Evolutionary conservation across 1,140 invertebrate species (phyloP).

Genomic region (Globodera ellingtonae): DNA sequence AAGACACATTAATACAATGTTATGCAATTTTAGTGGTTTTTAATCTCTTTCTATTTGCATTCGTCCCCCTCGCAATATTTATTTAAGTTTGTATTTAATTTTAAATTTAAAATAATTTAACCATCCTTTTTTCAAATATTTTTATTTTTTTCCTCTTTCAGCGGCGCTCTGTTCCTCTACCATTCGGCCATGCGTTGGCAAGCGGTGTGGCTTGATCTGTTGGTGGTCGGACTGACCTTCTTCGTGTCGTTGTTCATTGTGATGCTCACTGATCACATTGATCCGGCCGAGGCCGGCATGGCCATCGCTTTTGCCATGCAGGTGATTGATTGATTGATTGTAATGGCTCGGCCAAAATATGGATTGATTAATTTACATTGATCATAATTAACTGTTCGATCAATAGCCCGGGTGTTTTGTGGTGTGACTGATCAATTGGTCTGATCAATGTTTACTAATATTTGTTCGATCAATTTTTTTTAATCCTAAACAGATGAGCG

Average conservation of each 20-base stretch:
- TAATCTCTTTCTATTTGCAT: no score
- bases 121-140: background rate
- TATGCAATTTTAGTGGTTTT: no score
- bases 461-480: conserved; percentile 22
- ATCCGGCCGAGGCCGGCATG: conserved; percentile 73
- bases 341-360: no score
- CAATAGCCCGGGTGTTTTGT: no score
- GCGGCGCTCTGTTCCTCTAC: conserved; percentile 68
- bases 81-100: no score
- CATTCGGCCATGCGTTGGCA: conserved; percentile 74
- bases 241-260: conserved; percentile 71
- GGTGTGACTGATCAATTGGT: no score
- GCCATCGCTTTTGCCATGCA: conserved; percentile 72
- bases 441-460: conserved; percentile 13
- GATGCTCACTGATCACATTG: conserved; percentile 69
- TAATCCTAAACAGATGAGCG: conserved; percentile 68
- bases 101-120: background rate
- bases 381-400: no score
- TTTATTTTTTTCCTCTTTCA: conserved; percentile 19
- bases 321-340: conserved; percentile 1
- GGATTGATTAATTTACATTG: no score
- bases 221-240: conserved; percentile 67
- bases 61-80: no score
- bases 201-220: conserved; percentile 73
- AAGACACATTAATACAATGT: no score